phyloP scores from a whole-genome alignment of 2,888 invertebrate species.

The Microplitis deprimator region DNA sequence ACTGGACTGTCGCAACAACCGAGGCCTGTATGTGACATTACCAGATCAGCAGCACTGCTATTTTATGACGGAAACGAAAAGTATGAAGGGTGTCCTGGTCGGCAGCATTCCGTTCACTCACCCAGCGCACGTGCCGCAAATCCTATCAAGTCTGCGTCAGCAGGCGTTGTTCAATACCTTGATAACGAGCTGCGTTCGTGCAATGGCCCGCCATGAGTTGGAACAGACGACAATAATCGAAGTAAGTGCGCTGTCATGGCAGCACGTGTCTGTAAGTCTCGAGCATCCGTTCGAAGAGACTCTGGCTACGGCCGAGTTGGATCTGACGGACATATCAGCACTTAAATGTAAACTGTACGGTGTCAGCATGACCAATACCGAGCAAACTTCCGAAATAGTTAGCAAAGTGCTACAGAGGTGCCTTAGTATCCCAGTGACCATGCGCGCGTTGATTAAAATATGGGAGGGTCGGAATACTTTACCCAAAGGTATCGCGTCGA shows the following conservation, averaged over 20 bases:
- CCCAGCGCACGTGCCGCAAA: conserved; percentile 91
- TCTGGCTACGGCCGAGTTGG: conserved; percentile 93
- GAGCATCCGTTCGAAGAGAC: conserved; percentile 94
- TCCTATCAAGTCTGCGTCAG: conserved; percentile 87
- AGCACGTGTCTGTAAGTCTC: conserved; percentile 90
- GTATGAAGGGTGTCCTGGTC: conserved; percentile 83
- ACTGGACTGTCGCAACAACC: conserved; percentile 80
- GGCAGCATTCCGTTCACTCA: conserved; percentile 92
- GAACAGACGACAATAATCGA: conserved; percentile 91
- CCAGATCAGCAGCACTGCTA: conserved; percentile 96
- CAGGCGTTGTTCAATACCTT: conserved; percentile 94
- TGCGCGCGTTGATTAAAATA: conserved; percentile 87
- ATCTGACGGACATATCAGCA: conserved; percentile 85
- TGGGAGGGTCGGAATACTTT: conserved; percentile 81
- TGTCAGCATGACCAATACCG: conserved; percentile 67
- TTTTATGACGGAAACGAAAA: conserved; percentile 88
- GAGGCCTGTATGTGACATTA: conserved; percentile 89
- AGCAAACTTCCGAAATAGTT: conserved; percentile 74
- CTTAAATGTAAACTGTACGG: conserved; percentile 85
- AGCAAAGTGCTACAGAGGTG: conserved; percentile 87
- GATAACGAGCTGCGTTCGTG: conserved; percentile 89
- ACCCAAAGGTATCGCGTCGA: conserved; percentile 72
- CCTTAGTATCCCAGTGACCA: conserved; percentile 93
- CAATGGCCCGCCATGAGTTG: conserved; percentile 83
- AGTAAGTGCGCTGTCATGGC: conserved; percentile 90